Conservation (phyloP, 2,797 vertebrate species). For the Hoplostethus atlanticus region DNA sequence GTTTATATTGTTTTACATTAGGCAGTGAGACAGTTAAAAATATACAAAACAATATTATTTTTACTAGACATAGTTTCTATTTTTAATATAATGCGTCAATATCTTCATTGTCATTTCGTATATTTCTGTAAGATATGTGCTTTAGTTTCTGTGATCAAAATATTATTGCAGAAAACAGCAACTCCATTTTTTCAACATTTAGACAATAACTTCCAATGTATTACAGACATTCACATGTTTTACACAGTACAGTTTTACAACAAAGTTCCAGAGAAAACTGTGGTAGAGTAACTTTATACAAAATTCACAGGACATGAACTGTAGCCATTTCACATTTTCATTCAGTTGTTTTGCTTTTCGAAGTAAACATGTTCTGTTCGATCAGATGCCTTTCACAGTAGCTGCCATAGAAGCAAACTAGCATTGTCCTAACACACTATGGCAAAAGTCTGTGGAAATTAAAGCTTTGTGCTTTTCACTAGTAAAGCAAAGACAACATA, state of each 20-base stretch:
- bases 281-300: constrained; percentile 88
- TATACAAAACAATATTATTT: constrained; percentile 99
- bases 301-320: constrained; percentile 90
- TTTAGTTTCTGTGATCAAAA: constrained; percentile 96
- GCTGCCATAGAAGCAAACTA: constrained; percentile 89
- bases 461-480: constrained; percentile 85
- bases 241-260: constrained; percentile 94
- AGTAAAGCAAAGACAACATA: constrained; percentile 80
- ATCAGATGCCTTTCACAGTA: constrained; percentile 85
- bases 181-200: constrained; percentile 93
- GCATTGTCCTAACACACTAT: constrained; percentile 82
- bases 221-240: constrained; percentile 94
- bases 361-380: constrained; percentile 84
- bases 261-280: constrained; percentile 91
- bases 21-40: constrained; percentile 99
- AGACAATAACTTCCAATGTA: constrained; percentile 93
- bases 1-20: constrained; percentile 99
- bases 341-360: constrained; percentile 88
- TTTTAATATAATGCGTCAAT: constrained; percentile 83
- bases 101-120: constrained; percentile 85
- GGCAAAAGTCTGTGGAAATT: constrained; percentile 81
- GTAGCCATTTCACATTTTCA: constrained; percentile 92
- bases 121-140: constrained; percentile 94
- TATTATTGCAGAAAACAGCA: constrained; percentile 97
- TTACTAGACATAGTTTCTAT: constrained; percentile 99